Percentiles rank a stretch among this genome's conserved stretches.
phyloP scores from a whole-genome alignment of 2,888 invertebrate species.

The Formica aserva region DNA sequence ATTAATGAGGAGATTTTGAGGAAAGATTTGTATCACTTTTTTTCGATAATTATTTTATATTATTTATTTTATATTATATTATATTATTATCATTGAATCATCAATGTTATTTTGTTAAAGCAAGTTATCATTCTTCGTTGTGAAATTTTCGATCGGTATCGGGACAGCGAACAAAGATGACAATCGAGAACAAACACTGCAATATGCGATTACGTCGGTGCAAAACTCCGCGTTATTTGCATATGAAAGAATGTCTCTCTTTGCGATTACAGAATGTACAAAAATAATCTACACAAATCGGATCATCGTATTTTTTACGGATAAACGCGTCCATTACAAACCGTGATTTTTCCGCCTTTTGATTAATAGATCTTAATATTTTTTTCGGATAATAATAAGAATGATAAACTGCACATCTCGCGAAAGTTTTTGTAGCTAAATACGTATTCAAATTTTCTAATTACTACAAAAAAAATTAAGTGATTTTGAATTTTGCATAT shows the following conservation, averaged over 20 bases:
- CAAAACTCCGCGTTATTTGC: slow-evolving; percentile 58
- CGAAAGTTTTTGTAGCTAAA: neutral
- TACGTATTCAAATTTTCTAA: neutral
- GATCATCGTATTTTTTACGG: slow-evolving; percentile 40
- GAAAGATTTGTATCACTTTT: slow-evolving; percentile 24
- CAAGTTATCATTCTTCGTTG: slow-evolving; percentile 63
- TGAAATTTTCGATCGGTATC: slow-evolving; percentile 66
- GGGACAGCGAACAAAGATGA: slow-evolving; percentile 63
- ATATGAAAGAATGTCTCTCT: slow-evolving; percentile 64
- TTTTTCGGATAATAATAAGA: neutral
- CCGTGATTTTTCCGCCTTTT: neutral
- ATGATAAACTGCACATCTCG: neutral
- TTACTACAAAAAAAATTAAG: neutral
- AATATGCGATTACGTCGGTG: slow-evolving; percentile 42
- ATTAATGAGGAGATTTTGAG: neutral
- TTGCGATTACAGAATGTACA: slow-evolving; percentile 59
- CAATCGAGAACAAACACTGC: slow-evolving; percentile 56
- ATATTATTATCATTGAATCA: slow-evolving; percentile 64
- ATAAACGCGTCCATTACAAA: slow-evolving; percentile 27
- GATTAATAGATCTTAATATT: slow-evolving; percentile 33
- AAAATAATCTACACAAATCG: slow-evolving; percentile 58
- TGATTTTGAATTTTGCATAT: neutral
- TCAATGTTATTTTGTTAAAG: slow-evolving; percentile 50
- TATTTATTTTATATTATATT: neutral
- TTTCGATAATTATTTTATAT: slow-evolving; percentile 22